A percentile compares a stretch with the other conserved stretches of the same genome.
Conservation (phyloP, 2,797 vertebrate genomes). For the Rhinogobio ventralis region DNA sequence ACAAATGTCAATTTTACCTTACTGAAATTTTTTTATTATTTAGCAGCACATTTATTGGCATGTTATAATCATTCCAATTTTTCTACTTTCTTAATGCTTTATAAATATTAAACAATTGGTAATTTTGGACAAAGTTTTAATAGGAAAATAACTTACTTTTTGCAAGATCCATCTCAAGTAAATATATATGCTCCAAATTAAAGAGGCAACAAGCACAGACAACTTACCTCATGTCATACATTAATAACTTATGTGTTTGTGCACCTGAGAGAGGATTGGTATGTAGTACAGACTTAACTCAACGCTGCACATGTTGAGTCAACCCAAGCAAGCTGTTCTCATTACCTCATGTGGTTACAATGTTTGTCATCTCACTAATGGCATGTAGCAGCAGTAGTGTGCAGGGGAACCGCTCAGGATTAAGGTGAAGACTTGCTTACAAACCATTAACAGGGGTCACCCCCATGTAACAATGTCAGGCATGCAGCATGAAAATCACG, state of each 20-base stretch:
- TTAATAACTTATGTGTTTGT: conserved; percentile 60
- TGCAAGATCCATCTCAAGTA: not conserved
- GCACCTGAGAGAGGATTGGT: conserved; percentile 48
- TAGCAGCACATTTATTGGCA: not conserved
- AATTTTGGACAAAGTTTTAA: not conserved
- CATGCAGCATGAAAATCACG: conserved; percentile 69
- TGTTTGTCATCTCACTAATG: conserved; percentile 81
- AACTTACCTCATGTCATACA: conserved; percentile 57
- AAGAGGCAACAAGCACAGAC: conserved; percentile 57
- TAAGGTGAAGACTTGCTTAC: conserved; percentile 78
- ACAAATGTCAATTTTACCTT: not conserved
- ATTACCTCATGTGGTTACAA: conserved; percentile 85
- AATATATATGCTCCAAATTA: conserved; percentile 22
- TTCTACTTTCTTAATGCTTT: not conserved
- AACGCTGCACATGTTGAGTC: conserved; percentile 67
- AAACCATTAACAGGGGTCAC: conserved; percentile 80
- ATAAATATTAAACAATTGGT: not conserved
- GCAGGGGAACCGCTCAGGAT: conserved; percentile 74
- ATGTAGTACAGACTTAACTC: conserved; percentile 61
- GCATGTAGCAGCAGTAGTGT: conserved; percentile 72
- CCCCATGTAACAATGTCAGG: conserved; percentile 77
- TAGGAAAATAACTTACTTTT: not conserved
- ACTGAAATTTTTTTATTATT: no score
- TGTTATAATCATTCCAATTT: not conserved
- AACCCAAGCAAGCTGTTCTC: conserved; percentile 69